Base-by-base conservation (phyloP, 1,140 invertebrate species). In the Drosophila virilis region DNA sequence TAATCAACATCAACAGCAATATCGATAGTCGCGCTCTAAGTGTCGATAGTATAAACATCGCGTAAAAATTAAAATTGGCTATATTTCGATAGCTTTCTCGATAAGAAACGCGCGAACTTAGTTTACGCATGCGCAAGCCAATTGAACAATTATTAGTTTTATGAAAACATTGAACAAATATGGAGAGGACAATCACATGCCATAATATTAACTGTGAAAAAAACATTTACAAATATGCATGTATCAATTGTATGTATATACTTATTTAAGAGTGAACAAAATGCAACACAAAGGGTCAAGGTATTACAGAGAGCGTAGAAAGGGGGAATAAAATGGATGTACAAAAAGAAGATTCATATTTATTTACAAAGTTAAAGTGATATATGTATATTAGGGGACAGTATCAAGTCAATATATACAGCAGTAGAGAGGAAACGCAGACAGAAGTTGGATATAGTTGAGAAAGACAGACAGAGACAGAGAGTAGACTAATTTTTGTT, bases 321-420 rank as follows among this genome's bases (percentile, higher is more conserved):
- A 59, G 40, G 46, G 54, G 51, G 17, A 40, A 52, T 37, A 33
- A 40, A 67, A 77, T 52, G 52, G 62, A 61, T 73, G 71, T 71
- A 60, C 22, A 69, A 40, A 68, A 40, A 57, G 33, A 33, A 64
- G 71, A 42, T 46, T 64, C 50, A 64, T 33, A 8, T 43, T 17
- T 32, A n/a, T 61, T 67, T 48, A 48, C 22, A 45, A 45, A 72
- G 76, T 69, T 71, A 52, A 82, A 88, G 78, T 78, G 76, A 82
- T 64, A 28, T 28, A 32, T 5, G 42, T 40, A 77, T 72, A 52
- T 68, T 37, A 51, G 35, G 17, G 67, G 48, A 74, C 83, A 79
- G 72, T 72, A 74, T 65, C 68, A 74, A 71, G 83, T 80, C 83
- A 89, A 72, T 77, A 82, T 80, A 67, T 88, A 88, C 84, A 88